Evolutionary conservation across 2,888 invertebrate genomes (phyloP).

Genomic region (Molorchus minor): DNA sequence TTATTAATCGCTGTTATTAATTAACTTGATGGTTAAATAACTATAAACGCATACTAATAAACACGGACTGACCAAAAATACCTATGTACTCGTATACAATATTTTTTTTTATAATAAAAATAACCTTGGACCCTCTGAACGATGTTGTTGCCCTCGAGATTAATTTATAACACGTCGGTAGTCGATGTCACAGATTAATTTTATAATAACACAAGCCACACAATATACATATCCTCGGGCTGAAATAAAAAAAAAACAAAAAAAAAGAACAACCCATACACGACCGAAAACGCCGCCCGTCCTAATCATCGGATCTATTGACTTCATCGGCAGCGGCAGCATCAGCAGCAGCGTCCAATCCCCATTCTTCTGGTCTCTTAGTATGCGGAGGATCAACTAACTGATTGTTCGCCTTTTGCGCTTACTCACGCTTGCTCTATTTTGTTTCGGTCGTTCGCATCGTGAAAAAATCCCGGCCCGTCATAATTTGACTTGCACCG

Average conservation of each 20-base stretch:
- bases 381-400: conserved; percentile 11
- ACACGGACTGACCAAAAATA: too few relatives aligned
- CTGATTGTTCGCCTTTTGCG: conserved; percentile 26
- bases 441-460: conserved; percentile 27
- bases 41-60: too few relatives aligned
- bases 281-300: conserved; percentile 10
- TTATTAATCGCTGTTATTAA: too few relatives aligned
- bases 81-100: too few relatives aligned
- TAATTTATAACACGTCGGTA: too few relatives aligned
- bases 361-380: conserved; percentile 16
- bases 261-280: conserved; percentile 11
- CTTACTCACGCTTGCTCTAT: conserved; percentile 26
- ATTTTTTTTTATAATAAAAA: too few relatives aligned
- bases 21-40: too few relatives aligned
- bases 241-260: conserved; percentile 13
- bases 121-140: too few relatives aligned
- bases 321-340: conserved; percentile 16
- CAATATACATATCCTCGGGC: background rate
- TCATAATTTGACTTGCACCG: conserved; percentile 14
- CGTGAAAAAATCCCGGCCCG: conserved; percentile 20
- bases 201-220: too few relatives aligned
- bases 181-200: too few relatives aligned
- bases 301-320: conserved; percentile 28
- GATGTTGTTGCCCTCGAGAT: too few relatives aligned
- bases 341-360: conserved; percentile 12